Evolutionary conservation across 2,113 vertebrate species (phyloP).

Genomic region (Ailuropoda melanoleuca): DNA sequence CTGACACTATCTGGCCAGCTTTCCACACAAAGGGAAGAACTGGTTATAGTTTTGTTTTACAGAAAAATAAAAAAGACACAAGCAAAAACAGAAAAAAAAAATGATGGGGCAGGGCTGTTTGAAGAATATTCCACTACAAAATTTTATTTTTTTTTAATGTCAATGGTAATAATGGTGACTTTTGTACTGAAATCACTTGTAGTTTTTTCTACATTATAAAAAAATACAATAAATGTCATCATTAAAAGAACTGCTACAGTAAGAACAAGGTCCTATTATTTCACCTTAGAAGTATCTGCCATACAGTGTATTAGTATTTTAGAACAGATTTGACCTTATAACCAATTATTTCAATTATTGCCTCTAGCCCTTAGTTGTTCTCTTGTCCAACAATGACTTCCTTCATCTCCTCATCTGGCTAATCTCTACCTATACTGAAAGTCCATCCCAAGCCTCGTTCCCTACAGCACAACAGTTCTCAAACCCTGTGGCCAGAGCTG

Average conservation of each 20-base stretch:
- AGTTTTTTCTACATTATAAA: background rate
- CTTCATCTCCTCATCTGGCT: background rate
- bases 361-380: background rate
- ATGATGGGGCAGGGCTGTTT: background rate
- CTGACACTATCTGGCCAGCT: background rate
- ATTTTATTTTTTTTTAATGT: background rate
- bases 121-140: background rate
- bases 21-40: background rate
- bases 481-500: background rate
- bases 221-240: background rate
- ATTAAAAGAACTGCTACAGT: background rate
- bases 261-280: background rate
- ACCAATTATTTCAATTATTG: background rate
- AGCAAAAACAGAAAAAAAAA: background rate
- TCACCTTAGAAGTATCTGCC: background rate
- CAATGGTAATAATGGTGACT: background rate
- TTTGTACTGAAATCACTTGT: background rate
- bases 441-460: background rate
- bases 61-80: constrained; percentile 7
- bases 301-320: background rate
- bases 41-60: background rate
- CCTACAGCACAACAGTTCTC: background rate
- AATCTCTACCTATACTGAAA: background rate
- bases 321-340: background rate
- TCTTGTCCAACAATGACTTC: background rate